phyloP scores from a whole-genome alignment of 2,888 invertebrate species.

The Harpagoxenus sublaevis region DNA sequence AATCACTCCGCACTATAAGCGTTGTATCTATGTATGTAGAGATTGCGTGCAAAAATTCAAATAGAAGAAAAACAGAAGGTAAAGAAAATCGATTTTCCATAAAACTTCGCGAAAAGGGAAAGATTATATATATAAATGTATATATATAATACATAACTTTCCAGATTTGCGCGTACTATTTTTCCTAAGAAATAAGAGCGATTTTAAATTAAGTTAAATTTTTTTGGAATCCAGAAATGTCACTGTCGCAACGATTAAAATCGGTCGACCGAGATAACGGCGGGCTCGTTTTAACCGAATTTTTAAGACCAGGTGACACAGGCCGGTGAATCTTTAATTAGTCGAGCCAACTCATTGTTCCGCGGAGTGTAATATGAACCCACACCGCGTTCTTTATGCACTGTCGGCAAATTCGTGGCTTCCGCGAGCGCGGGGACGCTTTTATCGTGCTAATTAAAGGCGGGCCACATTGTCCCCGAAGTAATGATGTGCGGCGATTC shows the following conservation, averaged over 20 bases:
- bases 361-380: slow-evolving; percentile 4
- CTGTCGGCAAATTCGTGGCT: slow-evolving; percentile 22
- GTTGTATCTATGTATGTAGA: background rate
- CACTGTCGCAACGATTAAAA: slow-evolving; percentile 21
- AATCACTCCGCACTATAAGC: background rate
- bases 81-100: background rate
- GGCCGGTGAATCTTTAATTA: slow-evolving; percentile 33
- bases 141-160: too few relatives aligned
- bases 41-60: background rate
- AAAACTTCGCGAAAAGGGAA: background rate
- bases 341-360: slow-evolving; percentile 26
- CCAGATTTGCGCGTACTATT: background rate
- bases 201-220: background rate
- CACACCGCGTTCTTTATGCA: slow-evolving; percentile 35
- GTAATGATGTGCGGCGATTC: slow-evolving; percentile 65
- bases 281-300: slow-evolving; percentile 19
- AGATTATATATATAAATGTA: background rate
- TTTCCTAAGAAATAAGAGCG: background rate
- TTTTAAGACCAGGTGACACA: slow-evolving; percentile 20
- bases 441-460: slow-evolving; percentile 67
- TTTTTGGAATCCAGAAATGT: background rate
- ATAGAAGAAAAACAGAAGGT: background rate
- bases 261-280: background rate
- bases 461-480: slow-evolving; percentile 55
- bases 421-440: slow-evolving; percentile 35